Percentiles rank a stretch among this genome's conserved stretches.
These are phyloP conservation scores for Drosophila planitibia DNA, from an alignment of 2,888 invertebrate species.

Conservation along the genomic window DNA sequence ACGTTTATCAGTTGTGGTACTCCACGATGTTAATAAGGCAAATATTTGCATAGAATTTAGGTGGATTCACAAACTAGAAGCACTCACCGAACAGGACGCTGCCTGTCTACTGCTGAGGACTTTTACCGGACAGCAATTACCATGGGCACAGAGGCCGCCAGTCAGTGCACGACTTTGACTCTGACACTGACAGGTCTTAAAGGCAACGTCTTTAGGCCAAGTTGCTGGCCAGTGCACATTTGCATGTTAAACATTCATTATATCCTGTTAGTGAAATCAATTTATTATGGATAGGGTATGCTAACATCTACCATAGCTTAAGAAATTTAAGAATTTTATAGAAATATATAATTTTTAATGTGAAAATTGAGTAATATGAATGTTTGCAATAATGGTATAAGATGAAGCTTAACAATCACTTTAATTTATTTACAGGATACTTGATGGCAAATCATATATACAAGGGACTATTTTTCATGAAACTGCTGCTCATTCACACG, in stretches of 20 bases:
- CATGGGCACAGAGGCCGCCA: conserved; percentile 33
- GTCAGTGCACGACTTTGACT: conserved; percentile 39
- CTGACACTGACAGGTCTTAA: conserved; percentile 36
- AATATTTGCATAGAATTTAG: conserved; percentile 65
- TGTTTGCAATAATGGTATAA: background rate
- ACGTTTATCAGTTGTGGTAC: conserved; percentile 34
- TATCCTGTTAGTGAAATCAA: conserved; percentile 19
- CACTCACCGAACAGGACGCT: conserved; percentile 27
- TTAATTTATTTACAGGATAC: conserved; percentile 13
- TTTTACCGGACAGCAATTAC: conserved; percentile 38
- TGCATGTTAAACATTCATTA: conserved; percentile 45
- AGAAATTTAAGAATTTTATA: background rate
- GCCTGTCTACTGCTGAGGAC: conserved; percentile 27
- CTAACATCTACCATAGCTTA: background rate
- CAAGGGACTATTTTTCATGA: background rate
- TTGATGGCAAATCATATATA: background rate
- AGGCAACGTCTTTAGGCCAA: conserved; percentile 41
- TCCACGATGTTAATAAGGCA: conserved; percentile 67
- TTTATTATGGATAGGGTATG: background rate
- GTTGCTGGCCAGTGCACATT: conserved; percentile 42
- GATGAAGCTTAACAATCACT: background rate
- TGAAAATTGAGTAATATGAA: too few relatives aligned
- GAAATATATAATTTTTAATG: background rate
- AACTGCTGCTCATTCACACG: conserved; percentile 51
- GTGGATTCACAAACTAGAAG: conserved; percentile 46